Percentiles rank a stretch among this genome's conserved stretches.
Conservation (phyloP, 23 tunicate species). For the Styela clava region DNA sequence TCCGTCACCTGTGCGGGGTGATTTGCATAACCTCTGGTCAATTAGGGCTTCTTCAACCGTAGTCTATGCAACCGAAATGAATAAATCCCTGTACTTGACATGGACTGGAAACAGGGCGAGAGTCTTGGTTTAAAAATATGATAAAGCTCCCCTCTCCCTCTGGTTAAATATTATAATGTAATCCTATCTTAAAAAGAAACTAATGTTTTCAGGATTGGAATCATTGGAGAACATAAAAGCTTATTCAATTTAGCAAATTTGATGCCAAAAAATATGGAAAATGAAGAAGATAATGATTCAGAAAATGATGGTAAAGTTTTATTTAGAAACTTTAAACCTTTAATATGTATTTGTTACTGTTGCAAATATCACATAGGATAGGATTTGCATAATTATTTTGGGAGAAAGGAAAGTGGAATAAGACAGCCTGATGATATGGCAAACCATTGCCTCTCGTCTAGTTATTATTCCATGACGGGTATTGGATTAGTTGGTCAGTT, state of each 20-base stretch:
- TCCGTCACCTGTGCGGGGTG: too few relatives aligned
- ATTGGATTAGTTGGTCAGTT: too few relatives aligned
- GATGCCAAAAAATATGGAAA: constrained; percentile 62
- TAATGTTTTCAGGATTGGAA: constrained; percentile 52
- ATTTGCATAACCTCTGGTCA: too few relatives aligned
- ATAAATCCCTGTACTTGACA: too few relatives aligned
- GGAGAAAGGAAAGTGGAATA: neutral
- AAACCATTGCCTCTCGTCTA: too few relatives aligned
- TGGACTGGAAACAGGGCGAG: neutral
- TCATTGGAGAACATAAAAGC: constrained; percentile 77
- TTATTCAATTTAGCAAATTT: constrained; percentile 61
- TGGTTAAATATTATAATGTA: neutral
- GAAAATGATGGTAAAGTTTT: neutral
- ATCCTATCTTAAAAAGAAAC: too few relatives aligned
- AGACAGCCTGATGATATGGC: too few relatives aligned
- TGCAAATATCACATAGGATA: too few relatives aligned
- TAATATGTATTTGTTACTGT: neutral
- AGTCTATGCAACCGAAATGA: too few relatives aligned
- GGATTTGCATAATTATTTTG: too few relatives aligned
- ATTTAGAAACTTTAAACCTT: neutral
- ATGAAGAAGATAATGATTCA: constrained; percentile 59
- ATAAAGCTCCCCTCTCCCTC: neutral
- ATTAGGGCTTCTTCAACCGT: too few relatives aligned
- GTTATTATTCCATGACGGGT: too few relatives aligned
- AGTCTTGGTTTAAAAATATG: neutral